Evolutionary conservation across 2,888 invertebrate genomes (phyloP).

Genomic region (Ormyrus rosae): DNA sequence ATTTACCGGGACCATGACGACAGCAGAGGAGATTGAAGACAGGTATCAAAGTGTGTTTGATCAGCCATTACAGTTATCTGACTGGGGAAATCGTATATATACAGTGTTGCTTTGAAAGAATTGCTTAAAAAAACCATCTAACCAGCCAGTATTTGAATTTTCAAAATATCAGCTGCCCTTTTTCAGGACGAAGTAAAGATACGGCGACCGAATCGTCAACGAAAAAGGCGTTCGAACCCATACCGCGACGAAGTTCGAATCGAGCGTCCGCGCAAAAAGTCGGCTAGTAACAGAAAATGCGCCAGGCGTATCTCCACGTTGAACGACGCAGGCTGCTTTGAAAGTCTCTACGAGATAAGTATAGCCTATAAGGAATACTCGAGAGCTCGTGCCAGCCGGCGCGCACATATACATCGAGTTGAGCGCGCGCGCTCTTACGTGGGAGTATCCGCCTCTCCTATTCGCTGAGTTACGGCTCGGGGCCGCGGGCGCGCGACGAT

Average conservation of each 20-base stretch:
- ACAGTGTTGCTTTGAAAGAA: too few relatives aligned
- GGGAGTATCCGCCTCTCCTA: neutral
- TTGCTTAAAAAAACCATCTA: too few relatives aligned
- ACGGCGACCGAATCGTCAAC: too few relatives aligned
- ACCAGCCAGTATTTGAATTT: too few relatives aligned
- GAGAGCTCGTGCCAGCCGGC: too few relatives aligned
- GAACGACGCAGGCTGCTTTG: neutral
- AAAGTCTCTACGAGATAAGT: conserved; percentile 18
- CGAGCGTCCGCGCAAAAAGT: too few relatives aligned
- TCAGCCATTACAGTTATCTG: conserved; percentile 28
- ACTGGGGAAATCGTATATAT: conserved; percentile 2
- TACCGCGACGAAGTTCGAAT: too few relatives aligned
- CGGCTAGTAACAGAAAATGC: too few relatives aligned
- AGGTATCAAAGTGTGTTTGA: conserved; percentile 46
- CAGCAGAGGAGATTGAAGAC: conserved; percentile 25
- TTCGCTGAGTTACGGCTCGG: conserved; percentile 14
- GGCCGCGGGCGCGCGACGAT: conserved; percentile 26
- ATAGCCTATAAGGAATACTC: neutral
- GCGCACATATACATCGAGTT: neutral
- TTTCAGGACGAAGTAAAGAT: too few relatives aligned
- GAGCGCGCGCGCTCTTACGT: neutral
- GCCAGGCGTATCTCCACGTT: neutral
- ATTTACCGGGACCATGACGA: conserved; percentile 46
- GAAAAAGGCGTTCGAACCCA: too few relatives aligned
- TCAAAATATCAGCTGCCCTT: too few relatives aligned